These are phyloP conservation scores for Melanotaenia boesemani DNA, from an alignment of 2,797 vertebrate species.

Conservation along the genomic window DNA sequence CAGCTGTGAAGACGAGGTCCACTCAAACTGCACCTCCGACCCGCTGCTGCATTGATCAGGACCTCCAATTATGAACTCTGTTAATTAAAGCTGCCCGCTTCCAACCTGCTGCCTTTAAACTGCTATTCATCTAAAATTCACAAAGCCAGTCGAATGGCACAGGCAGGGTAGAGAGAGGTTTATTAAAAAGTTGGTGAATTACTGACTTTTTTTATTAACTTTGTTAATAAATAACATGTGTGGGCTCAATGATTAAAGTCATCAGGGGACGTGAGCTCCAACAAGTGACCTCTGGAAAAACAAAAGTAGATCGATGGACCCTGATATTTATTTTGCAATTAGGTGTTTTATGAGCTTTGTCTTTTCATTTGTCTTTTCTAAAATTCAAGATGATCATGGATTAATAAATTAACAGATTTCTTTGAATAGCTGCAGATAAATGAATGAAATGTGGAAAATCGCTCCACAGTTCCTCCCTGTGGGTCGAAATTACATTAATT, in stretches of 20 bases:
- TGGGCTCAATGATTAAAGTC: conserved; percentile 13
- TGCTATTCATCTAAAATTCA: conserved; percentile 72
- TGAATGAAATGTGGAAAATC: not conserved
- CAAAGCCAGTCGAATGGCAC: conserved; percentile 67
- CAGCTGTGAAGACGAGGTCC: conserved; percentile 24
- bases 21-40: conserved; percentile 27
- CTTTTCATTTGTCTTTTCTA: not conserved
- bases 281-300: conserved; percentile 35
- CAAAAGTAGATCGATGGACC: conserved; percentile 16
- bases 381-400: not conserved
- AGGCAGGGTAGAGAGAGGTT: conserved; percentile 44
- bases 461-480: not conserved
- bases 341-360: conserved; percentile 4
- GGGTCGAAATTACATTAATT: not conserved
- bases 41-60: conserved; percentile 51
- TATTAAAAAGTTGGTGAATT: conserved; percentile 69
- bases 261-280: not conserved
- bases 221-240: conserved; percentile 53
- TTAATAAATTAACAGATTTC: not conserved
- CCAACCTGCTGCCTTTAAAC: conserved; percentile 60
- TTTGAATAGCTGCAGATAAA: not conserved
- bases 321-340: conserved; percentile 26
- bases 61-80: conserved; percentile 51
- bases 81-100: conserved; percentile 65
- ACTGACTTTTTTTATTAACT: conserved; percentile 34